phyloP scores from a whole-genome alignment of 2,888 invertebrate species.

The Boloria euphrosyne region DNA sequence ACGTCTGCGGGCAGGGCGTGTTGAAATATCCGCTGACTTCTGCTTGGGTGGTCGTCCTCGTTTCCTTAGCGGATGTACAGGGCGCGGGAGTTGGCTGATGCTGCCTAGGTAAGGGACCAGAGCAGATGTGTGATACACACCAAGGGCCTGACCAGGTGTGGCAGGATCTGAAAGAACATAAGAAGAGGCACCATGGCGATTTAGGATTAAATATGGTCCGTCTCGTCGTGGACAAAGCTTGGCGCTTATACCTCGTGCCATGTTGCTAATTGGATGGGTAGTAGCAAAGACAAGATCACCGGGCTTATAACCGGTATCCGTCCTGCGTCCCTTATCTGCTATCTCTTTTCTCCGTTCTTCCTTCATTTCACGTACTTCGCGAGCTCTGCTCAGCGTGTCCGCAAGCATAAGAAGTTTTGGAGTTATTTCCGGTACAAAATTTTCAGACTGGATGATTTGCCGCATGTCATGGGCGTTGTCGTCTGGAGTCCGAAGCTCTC shows the following conservation, averaged over 20 bases:
- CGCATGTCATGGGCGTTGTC: conserved; percentile 31
- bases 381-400: conserved; percentile 21
- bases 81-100: background rate
- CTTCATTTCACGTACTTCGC: background rate
- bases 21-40: background rate
- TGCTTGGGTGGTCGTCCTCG: background rate
- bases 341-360: background rate
- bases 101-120: background rate
- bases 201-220: background rate
- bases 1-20: background rate
- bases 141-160: background rate
- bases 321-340: background rate
- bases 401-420: conserved; percentile 27
- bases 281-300: background rate
- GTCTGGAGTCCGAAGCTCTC: conserved; percentile 41
- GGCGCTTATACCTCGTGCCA: background rate
- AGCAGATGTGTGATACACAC: conserved; percentile 1
- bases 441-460: conserved; percentile 41
- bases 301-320: background rate
- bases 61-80: background rate
- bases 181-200: background rate
- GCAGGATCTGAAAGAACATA: background rate
- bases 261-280: background rate
- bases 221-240: background rate
- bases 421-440: conserved; percentile 43